These are phyloP conservation scores for Characodon lateralis DNA, from an alignment of 2,797 vertebrate species.

Conservation along the genomic window DNA sequence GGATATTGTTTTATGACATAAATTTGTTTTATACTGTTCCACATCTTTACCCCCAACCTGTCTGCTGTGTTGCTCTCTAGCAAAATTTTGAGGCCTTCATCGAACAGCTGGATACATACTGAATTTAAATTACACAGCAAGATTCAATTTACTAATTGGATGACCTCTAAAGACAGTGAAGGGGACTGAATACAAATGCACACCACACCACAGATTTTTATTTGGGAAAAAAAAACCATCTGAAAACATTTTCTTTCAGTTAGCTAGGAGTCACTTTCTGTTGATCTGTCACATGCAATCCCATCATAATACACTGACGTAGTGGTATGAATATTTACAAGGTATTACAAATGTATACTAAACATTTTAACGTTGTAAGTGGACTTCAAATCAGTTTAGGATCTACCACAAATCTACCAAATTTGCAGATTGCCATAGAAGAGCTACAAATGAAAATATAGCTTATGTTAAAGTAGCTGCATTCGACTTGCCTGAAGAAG, in stretches of 20 bases:
- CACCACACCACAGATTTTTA: background rate
- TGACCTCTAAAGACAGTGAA: background rate
- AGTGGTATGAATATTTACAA: no score
- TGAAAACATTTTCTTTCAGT: background rate
- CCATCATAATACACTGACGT: no score
- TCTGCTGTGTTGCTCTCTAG: background rate
- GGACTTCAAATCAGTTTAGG: slow-evolving; percentile 2
- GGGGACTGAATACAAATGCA: background rate
- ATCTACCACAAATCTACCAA: slow-evolving; percentile 2
- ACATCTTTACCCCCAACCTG: background rate
- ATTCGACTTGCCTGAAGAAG: slow-evolving; percentile 33
- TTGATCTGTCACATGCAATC: background rate
- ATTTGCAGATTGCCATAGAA: background rate
- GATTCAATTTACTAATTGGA: background rate
- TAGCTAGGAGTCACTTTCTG: background rate
- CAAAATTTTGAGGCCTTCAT: background rate
- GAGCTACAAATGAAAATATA: background rate
- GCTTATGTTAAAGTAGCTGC: slow-evolving; percentile 9
- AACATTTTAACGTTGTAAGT: slow-evolving; percentile 15
- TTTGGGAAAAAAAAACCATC: background rate
- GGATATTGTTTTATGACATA: no score
- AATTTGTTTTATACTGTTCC: background rate
- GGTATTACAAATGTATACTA: background rate
- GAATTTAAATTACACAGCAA: background rate
- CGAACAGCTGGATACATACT: background rate